Base-by-base conservation (phyloP, 2,888 invertebrate genomes). In the Luperina testacea region DNA sequence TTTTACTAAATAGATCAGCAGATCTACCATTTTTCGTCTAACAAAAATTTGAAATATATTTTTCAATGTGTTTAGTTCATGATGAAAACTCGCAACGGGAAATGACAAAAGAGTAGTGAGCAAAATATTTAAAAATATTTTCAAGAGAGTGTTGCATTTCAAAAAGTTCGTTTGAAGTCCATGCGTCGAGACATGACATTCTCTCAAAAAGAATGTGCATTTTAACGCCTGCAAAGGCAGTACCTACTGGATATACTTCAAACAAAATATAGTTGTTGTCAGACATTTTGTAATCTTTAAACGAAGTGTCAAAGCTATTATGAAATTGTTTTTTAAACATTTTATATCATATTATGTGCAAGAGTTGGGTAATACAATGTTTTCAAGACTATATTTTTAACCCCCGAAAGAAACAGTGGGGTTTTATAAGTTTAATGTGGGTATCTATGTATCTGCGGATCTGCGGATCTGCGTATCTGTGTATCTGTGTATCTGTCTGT, bases 91-190 rank as follows among this genome's bases (percentile, higher is more conserved):
- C 27, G 51, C 51, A 48, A 48, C 13, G 15, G 1, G 32, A 42
- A 68, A 65, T 42, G 3, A 57, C 15, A 48, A 74, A 71, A 64
- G 38, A n/a, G 27, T 57, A 24, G 48, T 42, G 32, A 42, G 8
- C 42, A 51, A 72, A 75, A 72, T 76, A 76, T 71, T 80, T 27
- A 11, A 8, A 64, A 64, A 65, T 63, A 72, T 75, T 78, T 73
- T 73, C 32, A 63, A 71, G 57, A 65, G 1, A n/a, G 32, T 53
- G 51, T 51, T 63, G 72, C 27, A 53, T 15, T 76, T 64, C 32
- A 32, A 67, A 70, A 63, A 64, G 17, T 74, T 73, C 48, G 32
- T 61, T 72, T 64, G 32, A 63, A 67, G 59, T 72, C 61, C 74
- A 20, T 65, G 45, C 20, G 20, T 67, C 59, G 75, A 59, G 67